Conservation (phyloP, 2,113 vertebrate species). For the Mormoops blainvillei region DNA sequence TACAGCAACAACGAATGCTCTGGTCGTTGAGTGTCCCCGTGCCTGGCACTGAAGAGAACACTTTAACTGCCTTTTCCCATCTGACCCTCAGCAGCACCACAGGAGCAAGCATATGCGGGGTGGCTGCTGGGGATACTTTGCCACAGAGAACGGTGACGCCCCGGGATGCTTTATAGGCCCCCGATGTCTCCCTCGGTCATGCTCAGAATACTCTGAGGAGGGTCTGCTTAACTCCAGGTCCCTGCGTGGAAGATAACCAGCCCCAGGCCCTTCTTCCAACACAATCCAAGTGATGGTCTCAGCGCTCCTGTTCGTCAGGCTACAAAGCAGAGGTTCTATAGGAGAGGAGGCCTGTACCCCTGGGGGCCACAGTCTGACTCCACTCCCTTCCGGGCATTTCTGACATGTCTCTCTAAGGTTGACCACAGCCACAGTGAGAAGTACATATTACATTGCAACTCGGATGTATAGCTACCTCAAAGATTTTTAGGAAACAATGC, state of each 20-base stretch:
- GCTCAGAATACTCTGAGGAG: not conserved
- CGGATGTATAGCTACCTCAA: not conserved
- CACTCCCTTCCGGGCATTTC: not conserved
- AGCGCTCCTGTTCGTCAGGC: not conserved
- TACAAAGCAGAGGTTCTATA: not conserved
- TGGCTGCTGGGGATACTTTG: not conserved
- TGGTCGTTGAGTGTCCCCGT: not conserved
- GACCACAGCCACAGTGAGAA: not conserved
- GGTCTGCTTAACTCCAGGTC: not conserved
- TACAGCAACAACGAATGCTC: not conserved
- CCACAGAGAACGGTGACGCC: not conserved
- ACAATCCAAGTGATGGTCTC: not conserved
- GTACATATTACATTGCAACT: not conserved
- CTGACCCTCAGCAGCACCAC: accelerated
- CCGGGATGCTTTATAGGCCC: not conserved
- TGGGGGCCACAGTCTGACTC: not conserved
- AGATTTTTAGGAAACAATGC: not conserved
- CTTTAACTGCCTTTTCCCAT: not conserved
- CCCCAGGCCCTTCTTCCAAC: not conserved
- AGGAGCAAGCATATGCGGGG: too few species aligned
- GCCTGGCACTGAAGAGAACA: not conserved
- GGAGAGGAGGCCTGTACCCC: not conserved
- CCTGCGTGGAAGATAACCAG: not conserved
- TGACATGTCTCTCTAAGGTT: not conserved
- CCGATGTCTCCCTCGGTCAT: not conserved